A percentile compares a stretch with the other conserved stretches of the same genome.
Evolutionary conservation across 2,888 invertebrate species (phyloP).

Genomic region (Buathra laborator): DNA sequence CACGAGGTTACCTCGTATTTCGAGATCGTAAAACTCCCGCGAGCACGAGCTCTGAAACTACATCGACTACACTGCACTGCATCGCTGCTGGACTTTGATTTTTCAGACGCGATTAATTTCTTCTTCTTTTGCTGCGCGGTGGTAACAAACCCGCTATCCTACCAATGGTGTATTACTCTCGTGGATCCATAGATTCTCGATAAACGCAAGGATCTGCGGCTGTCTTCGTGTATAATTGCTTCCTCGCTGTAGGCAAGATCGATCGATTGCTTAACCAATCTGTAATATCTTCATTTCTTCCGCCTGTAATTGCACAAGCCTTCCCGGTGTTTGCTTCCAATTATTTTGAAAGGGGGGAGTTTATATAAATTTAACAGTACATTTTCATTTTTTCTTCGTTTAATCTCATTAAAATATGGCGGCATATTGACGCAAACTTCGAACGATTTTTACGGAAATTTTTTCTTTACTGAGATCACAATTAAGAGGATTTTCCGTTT

Average conservation of each 20-base stretch:
- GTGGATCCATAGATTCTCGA: conserved; percentile 50
- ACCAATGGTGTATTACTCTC: neutral
- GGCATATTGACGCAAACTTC: no score
- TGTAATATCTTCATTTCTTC: conserved; percentile 59
- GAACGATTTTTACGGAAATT: no score
- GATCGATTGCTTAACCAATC: conserved; percentile 52
- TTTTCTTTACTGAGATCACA: no score
- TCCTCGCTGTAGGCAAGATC: conserved; percentile 41
- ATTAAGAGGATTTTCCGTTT: no score
- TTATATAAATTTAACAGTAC: neutral
- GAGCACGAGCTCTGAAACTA: conserved; percentile 48
- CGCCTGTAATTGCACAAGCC: conserved; percentile 20
- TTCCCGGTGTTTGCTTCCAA: neutral
- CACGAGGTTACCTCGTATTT: conserved; percentile 33
- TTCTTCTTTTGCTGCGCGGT: conserved; percentile 32
- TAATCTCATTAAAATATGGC: neutral
- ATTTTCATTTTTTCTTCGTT: neutral
- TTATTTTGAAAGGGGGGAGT: neutral
- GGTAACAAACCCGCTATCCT: no score
- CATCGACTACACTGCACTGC: conserved; percentile 33
- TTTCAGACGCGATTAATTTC: conserved; percentile 59
- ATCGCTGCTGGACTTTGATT: conserved; percentile 39
- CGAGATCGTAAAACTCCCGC: conserved; percentile 57
- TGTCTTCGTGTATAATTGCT: conserved; percentile 54
- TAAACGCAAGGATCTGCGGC: conserved; percentile 52